Evolutionary conservation across 1,140 invertebrate genomes (phyloP).

Genomic region (Sesamia nonagrioides): DNA sequence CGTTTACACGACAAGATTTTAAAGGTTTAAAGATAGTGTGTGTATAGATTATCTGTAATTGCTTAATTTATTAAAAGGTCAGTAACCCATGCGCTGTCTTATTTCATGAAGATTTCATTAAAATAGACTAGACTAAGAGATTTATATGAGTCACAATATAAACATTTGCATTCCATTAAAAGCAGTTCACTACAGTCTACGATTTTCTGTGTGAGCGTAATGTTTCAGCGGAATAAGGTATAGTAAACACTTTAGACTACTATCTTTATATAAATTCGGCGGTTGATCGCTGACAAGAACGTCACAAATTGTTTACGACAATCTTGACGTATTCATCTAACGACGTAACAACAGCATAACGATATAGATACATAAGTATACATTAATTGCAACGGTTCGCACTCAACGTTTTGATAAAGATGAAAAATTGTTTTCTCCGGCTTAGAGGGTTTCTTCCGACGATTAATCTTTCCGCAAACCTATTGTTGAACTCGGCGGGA

Average conservation of each 20-base stretch:
- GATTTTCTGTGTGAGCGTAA: not conserved
- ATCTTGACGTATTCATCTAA: slow-evolving; percentile 38
- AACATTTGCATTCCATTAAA: too few species aligned
- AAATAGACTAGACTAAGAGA: too few species aligned
- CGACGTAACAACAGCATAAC: slow-evolving; percentile 31
- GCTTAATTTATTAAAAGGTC: too few species aligned
- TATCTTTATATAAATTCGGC: not conserved
- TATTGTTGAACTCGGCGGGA: slow-evolving; percentile 79
- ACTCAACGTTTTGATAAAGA: slow-evolving; percentile 81
- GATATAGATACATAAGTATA: slow-evolving; percentile 35
- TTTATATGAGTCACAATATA: too few species aligned
- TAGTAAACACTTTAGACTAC: not conserved
- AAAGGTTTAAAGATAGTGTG: too few species aligned
- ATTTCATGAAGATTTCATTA: too few species aligned
- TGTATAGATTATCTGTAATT: too few species aligned
- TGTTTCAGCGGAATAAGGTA: too few species aligned
- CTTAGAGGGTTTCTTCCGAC: slow-evolving; percentile 78
- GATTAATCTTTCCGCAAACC: slow-evolving; percentile 83
- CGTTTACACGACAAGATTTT: too few species aligned
- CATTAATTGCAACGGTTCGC: slow-evolving; percentile 45
- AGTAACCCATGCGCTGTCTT: too few species aligned
- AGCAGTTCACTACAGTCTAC: not conserved
- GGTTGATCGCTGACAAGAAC: not conserved
- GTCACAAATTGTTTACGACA: slow-evolving; percentile 21
- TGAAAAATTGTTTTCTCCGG: slow-evolving; percentile 81